These are phyloP conservation scores for Syrmaticus mikado DNA, from an alignment of 2,113 vertebrate genomes.

Conservation along the genomic window DNA sequence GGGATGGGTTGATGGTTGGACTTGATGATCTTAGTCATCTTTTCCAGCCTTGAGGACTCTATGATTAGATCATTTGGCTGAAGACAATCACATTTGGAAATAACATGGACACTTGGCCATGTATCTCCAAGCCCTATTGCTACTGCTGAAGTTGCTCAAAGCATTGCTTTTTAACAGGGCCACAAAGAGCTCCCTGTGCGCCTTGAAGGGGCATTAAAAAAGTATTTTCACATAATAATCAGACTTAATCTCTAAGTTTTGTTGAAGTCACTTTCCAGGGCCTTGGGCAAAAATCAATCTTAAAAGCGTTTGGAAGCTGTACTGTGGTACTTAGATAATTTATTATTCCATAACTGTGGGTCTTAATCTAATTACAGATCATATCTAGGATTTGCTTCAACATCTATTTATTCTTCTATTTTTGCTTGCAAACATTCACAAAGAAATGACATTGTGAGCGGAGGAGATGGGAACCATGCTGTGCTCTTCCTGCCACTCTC, in stretches of 20 bases:
- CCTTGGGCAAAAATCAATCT: slow-evolving; percentile 54
- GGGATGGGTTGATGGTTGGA: too few species aligned
- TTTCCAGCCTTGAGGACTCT: too few species aligned
- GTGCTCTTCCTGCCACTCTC: background rate
- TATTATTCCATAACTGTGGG: slow-evolving; percentile 54
- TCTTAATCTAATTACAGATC: slow-evolving; percentile 62
- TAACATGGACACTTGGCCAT: background rate
- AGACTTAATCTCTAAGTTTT: slow-evolving; percentile 44
- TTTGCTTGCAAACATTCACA: slow-evolving; percentile 23
- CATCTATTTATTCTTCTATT: slow-evolving; percentile 40
- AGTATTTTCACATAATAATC: slow-evolving; percentile 30
- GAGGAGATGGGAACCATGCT: background rate
- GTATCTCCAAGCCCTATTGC: too few species aligned
- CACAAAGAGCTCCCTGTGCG: background rate
- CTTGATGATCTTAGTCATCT: too few species aligned
- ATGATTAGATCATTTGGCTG: background rate
- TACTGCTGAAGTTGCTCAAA: background rate
- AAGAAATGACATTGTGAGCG: background rate
- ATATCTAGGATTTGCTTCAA: background rate
- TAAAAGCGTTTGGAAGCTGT: background rate
- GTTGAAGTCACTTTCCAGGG: slow-evolving; percentile 24
- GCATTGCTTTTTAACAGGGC: background rate
- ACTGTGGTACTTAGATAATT: background rate
- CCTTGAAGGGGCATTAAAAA: background rate
- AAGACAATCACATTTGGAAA: background rate